Base-by-base conservation (phyloP, 2,888 invertebrate genomes). In the Drosophila falleni region DNA sequence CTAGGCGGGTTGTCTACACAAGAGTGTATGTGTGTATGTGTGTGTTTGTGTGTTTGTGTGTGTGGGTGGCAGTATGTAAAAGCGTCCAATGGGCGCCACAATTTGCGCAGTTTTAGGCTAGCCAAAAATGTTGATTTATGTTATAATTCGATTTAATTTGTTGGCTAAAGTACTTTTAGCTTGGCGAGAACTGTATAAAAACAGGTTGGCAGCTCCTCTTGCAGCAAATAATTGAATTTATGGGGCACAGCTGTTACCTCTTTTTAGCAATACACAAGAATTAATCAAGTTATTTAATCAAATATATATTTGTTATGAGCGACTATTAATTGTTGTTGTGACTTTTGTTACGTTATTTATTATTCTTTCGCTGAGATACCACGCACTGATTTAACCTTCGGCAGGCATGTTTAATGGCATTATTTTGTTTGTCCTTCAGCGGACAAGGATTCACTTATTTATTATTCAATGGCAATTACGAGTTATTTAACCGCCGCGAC, bases 91-190 rank as follows among this genome's bases (percentile, higher is more conserved):
- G 68, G 86, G 83, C 82, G 82, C 86, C 86, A 72, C 76, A 76
- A 82, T 86, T 82, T 76, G 83, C 82, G 80, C 87, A 86, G 83
- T 86, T 76, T 85, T 64, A 54, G 78, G 74, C 68, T 67, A 53
- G 71, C 81, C 81, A 81, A 87, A 78, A 74, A 26, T 77, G 19
- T 78, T 87, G 79, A 81, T 81, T 81, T 81, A 67, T 78, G 65
- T 59, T 61, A 56, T 63, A 65, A 66, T 78, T 66, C 58, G 64
- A 69, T 72, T 71, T 69, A 54, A 53, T 67, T 82, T 55, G 47
- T 49, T 60, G 15, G 26, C 15, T n/a, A 44, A 46, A 44, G 23
- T 44, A 23, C n/a, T 8, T 31, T 33, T 56, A 8, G 31, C 19
- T 19, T 29, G 37, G 37, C 26, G 5, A 23, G n/a, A 51, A 15